A percentile compares a stretch with the other conserved stretches of the same genome.
Evolutionary conservation across 2,797 vertebrate species (phyloP).

Genomic region (Pterois miles): DNA sequence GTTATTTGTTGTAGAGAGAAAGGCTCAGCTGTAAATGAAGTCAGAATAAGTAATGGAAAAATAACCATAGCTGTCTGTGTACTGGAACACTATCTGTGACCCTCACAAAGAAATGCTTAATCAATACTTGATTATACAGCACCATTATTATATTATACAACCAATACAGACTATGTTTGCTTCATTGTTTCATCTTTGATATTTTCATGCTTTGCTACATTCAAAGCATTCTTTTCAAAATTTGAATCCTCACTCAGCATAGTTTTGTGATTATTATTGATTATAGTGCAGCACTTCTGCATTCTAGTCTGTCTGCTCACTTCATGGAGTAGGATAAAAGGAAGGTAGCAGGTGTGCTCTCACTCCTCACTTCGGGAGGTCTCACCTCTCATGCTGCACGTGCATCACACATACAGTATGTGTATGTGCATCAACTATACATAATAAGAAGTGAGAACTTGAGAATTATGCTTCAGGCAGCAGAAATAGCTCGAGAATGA

Average conservation of each 20-base stretch:
- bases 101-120: not conserved
- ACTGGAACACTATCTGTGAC: conserved; percentile 17
- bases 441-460: not conserved
- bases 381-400: not conserved
- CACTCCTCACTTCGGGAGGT: not conserved
- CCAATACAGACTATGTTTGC: not conserved
- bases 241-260: not conserved
- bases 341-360: conserved; percentile 9
- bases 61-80: not conserved
- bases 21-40: not conserved
- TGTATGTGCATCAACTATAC: not conserved
- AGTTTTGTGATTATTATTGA: conserved; percentile 3
- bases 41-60: conserved; percentile 14
- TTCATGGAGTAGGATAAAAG: conserved; percentile 15
- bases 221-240: not conserved
- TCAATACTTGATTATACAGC: conserved; percentile 12
- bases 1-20: not conserved
- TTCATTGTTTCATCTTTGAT: conserved; percentile 13
- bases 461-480: not conserved
- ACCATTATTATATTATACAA: no score
- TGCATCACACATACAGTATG: not conserved
- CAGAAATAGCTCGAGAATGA: no score
- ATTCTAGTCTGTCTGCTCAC: not conserved
- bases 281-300: conserved; percentile 1
- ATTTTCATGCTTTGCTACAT: not conserved